Base-by-base conservation (phyloP, 2,113 vertebrate species). In the Glaucidium brasilianum region DNA sequence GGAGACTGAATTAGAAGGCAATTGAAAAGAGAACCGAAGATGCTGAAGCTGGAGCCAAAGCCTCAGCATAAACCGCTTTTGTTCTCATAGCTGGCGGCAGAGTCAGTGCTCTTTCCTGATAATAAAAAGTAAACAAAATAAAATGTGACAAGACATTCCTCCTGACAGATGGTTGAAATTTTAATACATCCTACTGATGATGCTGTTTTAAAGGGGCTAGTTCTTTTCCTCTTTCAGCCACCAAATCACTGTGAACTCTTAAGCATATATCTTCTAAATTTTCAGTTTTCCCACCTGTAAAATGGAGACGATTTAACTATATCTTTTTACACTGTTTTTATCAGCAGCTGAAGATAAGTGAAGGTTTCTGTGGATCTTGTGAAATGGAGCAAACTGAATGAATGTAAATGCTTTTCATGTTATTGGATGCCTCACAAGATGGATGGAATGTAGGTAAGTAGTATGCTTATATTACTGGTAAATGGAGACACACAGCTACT, bases 111-210 rank as follows among this genome's bases (percentile, higher is more conserved):
- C 85, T 79, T 68, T 92, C n/a, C 58, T 69, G 77, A 94, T 90
- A 85, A 92, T 39, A 90, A 90, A 89, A 90, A 68, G 58, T 75
- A 96, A 95, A 94, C 53, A 94, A 92, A 96, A 92, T 86, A 92
- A 95, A 94, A 92, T 52, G 41, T 89, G 76, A 87, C 76, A 91
- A 77, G 68, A 43, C 72, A 66, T 66, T 96, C 47, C 15, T 92
- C 41, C 74, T 91, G 68, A 94, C 86, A 94, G 59, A 92, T 84
- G n/a, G 55, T 29, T 83, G 82, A 96, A 92, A 84, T 96, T 83
- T 82, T 74, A 92, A 84, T 91, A 29, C 29, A 71, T 74, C 29
- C 37, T 80, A 63, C 20, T 81, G 59, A 43, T 87, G 47, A 41
- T 83, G 52, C 29, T 12, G 1, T 50, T 90, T 94, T 62, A 77